Evolutionary conservation across 2,113 vertebrate genomes (phyloP).

Genomic region (Felis chaus): DNA sequence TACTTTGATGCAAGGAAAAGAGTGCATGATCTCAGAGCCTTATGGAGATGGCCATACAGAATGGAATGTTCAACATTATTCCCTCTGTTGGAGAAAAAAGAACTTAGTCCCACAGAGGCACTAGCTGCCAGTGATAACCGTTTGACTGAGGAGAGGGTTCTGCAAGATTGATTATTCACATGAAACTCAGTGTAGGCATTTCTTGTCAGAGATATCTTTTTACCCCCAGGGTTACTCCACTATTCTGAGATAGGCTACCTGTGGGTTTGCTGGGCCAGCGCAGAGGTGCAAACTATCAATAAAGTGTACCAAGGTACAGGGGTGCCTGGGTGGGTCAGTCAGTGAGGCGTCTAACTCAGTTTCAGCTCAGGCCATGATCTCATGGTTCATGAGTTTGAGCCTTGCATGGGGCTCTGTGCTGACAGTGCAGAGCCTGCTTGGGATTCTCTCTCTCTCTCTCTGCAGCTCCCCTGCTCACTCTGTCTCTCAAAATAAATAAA

Average conservation of each 20-base stretch:
- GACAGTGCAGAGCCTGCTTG: no score
- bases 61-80: not conserved
- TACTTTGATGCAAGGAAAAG: not conserved
- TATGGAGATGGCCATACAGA: not conserved
- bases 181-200: not conserved
- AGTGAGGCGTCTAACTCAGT: no score
- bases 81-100: not conserved
- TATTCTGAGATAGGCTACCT: not conserved
- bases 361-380: no score
- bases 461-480: no score
- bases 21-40: not conserved
- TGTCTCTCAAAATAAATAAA: no score
- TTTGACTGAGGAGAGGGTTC: not conserved
- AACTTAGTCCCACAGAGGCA: not conserved
- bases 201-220: not conserved
- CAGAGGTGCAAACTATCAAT: not conserved
- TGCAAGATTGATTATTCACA: not conserved
- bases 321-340: no score
- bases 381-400: no score
- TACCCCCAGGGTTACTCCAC: not conserved
- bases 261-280: not conserved
- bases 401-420: no score
- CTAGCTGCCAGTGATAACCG: no score
- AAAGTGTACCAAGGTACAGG: not conserved
- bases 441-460: no score